Evolutionary conservation across 2,888 invertebrate genomes (phyloP), one percentile per base, ranked within the genome.

Genomic region (Rhyacophila evoluta): DNA sequence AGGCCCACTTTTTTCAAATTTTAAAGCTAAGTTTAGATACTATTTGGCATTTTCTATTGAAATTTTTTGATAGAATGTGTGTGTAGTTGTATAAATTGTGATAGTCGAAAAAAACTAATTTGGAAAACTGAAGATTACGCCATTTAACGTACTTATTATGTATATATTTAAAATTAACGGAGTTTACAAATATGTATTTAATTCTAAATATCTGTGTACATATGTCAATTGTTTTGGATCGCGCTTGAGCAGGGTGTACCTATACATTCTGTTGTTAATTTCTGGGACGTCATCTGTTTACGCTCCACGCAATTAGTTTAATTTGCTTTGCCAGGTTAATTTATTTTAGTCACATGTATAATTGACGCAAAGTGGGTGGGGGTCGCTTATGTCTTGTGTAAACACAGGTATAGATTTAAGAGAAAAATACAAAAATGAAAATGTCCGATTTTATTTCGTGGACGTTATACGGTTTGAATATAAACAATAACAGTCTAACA

Each of bases 311-410:
- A 55, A 55, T 55, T 55, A 55, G 55, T 55, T 55, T 55, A 55
- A 55, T 25, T 55, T 19, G 55, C 55, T 25, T 55, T 55, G 55
- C 55, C 41, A 55, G 55, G 55, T 55, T 55, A 55, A 55, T 55
- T 55, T 55, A 55, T 55, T 55, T 55, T 55, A 55, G 55, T 55
- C 55, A 55, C 55, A 55, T 55, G 55, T 55, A 55, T 55, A 55
- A 55, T 55, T 55, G 55, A 55, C 55, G 55, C 55, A 19, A 55
- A 55, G 55, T 55, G 12, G 55, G 19, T 15, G 55, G 3, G 5
- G 25, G 19, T 2, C 5, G 0, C 15, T 39, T 2, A 8, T 6
- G 25, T 1, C 55, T 10, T 8, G 15, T 55, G 29, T 19, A 55
- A 55, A 55, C 10, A 55, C 55, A 55, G 55, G 55, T 55, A 55